Evolutionary conservation across 2,797 vertebrate genomes (phyloP).

Genomic region (Danio aesculapii): DNA sequence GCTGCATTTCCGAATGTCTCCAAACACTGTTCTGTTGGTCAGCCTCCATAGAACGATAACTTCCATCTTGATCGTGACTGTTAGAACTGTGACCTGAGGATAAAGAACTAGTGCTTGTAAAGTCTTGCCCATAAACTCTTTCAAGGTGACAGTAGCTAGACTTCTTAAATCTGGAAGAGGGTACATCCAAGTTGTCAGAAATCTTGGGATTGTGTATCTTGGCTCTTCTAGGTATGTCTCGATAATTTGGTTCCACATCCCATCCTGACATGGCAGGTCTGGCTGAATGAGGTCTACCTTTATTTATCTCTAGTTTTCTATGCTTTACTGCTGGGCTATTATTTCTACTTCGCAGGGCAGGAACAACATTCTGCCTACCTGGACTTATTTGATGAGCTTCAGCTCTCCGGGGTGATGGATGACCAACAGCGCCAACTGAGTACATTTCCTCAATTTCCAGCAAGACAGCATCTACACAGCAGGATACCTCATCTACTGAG

Average conservation of each 20-base stretch:
- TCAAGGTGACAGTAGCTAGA: constrained; percentile 61
- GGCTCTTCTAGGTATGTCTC: constrained; percentile 5
- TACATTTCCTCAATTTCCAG: constrained; percentile 82
- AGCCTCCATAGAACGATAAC: constrained; percentile 54
- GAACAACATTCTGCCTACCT: constrained; percentile 71
- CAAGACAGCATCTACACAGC: constrained; percentile 83
- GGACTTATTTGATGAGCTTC: constrained; percentile 67
- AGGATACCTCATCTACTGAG: constrained; percentile 84
- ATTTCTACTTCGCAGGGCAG: constrained; percentile 68
- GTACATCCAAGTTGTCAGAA: constrained; percentile 47
- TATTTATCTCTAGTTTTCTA: constrained; percentile 78
- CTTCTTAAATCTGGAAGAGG: constrained; percentile 39
- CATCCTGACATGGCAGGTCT: constrained; percentile 19
- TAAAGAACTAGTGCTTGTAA: constrained; percentile 74
- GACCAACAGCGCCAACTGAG: constrained; percentile 69
- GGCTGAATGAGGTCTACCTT: constrained; percentile 67
- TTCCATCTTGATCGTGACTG: constrained; percentile 56
- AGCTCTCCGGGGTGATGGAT: constrained; percentile 61
- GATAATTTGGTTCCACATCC: constrained; percentile 35
- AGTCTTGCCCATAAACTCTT: constrained; percentile 62
- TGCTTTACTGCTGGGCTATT: constrained; percentile 77
- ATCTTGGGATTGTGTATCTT: constrained; percentile 25
- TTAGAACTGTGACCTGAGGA: constrained; percentile 74
- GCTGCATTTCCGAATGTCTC: constrained; percentile 64
- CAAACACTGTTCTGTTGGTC: constrained; percentile 59